Conservation (phyloP, 2,113 vertebrate genomes). For the Melanostigma gelatinosum region DNA sequence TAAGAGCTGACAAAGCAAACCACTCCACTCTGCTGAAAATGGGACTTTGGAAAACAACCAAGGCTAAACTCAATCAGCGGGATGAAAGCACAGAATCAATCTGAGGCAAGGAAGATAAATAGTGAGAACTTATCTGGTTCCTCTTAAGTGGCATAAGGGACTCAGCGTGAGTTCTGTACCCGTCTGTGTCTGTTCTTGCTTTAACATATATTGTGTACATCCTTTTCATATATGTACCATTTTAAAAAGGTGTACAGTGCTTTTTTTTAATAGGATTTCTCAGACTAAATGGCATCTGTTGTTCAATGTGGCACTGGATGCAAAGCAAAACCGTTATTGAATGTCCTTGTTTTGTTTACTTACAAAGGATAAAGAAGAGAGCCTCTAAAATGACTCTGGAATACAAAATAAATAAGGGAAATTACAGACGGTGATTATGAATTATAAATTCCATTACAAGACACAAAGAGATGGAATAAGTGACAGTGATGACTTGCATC, state of each 20-base stretch:
- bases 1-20: background rate
- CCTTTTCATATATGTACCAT: background rate
- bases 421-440: conserved; percentile 62
- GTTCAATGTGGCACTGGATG: conserved; percentile 3
- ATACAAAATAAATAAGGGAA: conserved; percentile 30
- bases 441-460: conserved; percentile 49
- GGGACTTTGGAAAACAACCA: conserved; percentile 15
- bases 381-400: conserved; percentile 10
- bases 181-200: background rate
- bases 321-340: conserved; percentile 23
- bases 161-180: background rate
- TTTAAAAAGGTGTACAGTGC: background rate
- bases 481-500: conserved; percentile 40
- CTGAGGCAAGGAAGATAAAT: background rate
- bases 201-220: background rate
- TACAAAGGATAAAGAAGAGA: conserved; percentile 20
- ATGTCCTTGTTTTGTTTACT: conserved; percentile 7
- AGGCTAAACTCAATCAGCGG: conserved; percentile 8
- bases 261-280: background rate
- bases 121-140: background rate
- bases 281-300: conserved; percentile 15
- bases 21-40: conserved; percentile 15
- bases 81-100: conserved; percentile 7
- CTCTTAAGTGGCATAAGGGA: background rate
- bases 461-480: conserved; percentile 12